phyloP scores from a whole-genome alignment of 1,140 invertebrate species.

The Aphis gossypii region DNA sequence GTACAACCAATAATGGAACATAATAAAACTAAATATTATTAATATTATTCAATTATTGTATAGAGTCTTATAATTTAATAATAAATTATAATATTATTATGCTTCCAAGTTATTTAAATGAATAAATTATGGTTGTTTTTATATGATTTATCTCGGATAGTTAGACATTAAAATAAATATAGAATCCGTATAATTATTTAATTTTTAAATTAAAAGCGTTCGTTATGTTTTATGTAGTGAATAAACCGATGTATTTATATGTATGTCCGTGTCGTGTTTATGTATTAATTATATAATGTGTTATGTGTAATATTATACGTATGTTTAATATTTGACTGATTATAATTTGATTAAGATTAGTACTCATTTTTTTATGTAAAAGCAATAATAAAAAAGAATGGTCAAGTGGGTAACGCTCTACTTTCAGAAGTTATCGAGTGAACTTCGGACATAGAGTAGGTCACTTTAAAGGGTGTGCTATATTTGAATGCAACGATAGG shows the following conservation, averaged over 20 bases:
- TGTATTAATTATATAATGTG: too few relatives aligned
- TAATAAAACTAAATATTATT: not conserved
- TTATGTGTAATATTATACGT: too few relatives aligned
- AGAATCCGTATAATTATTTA: not conserved
- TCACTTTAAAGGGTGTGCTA: too few relatives aligned
- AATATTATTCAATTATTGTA: not conserved
- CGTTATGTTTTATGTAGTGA: not conserved
- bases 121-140: not conserved
- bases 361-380: too few relatives aligned
- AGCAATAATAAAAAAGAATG: too few relatives aligned
- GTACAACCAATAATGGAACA: not conserved
- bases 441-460: too few relatives aligned
- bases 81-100: not conserved
- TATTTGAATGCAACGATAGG: too few relatives aligned
- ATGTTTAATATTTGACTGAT: too few relatives aligned
- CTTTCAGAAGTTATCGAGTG: too few relatives aligned
- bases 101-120: not conserved
- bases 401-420: too few relatives aligned
- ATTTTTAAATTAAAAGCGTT: not conserved
- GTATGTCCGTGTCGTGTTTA: not conserved
- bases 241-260: not conserved
- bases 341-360: too few relatives aligned
- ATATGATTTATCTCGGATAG: not conserved
- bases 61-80: not conserved
- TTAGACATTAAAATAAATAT: not conserved